Conservation (phyloP, 2,888 invertebrate genomes). For the Agrilus mali region DNA sequence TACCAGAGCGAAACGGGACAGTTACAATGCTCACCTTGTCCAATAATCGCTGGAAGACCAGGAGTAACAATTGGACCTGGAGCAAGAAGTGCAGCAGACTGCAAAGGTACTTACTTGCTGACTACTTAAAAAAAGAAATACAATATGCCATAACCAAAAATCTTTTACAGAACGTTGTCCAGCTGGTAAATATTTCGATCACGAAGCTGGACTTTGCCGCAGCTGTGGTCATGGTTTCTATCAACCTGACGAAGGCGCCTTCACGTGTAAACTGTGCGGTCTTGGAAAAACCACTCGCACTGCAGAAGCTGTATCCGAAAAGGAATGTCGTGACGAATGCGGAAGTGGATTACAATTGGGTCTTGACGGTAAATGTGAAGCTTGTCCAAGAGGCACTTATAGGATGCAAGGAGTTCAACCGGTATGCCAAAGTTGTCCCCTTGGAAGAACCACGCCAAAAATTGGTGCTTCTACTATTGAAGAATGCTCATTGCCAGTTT, state of each 20-base stretch:
- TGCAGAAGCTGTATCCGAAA: slow-evolving; percentile 73
- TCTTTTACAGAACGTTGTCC: slow-evolving; percentile 65
- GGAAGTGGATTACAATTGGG: slow-evolving; percentile 74
- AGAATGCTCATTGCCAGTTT: slow-evolving; percentile 87
- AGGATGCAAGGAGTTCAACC: slow-evolving; percentile 79
- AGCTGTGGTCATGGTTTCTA: slow-evolving; percentile 92
- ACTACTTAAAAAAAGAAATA: too few relatives aligned
- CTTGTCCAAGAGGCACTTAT: slow-evolving; percentile 63
- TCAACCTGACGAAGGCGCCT: slow-evolving; percentile 83
- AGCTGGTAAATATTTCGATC: slow-evolving; percentile 88
- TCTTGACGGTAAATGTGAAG: slow-evolving; percentile 80
- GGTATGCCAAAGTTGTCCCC: slow-evolving; percentile 77
- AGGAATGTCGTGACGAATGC: slow-evolving; percentile 87
- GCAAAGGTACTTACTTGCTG: slow-evolving; percentile 50
- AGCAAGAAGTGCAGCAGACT: slow-evolving; percentile 77
- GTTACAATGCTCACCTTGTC: slow-evolving; percentile 78
- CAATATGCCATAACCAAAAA: background rate
- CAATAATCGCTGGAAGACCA: slow-evolving; percentile 75
- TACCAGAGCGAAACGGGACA: slow-evolving; percentile 93
- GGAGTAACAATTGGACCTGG: slow-evolving; percentile 82
- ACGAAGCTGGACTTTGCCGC: slow-evolving; percentile 74
- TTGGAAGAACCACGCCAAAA: slow-evolving; percentile 80
- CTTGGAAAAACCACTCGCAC: slow-evolving; percentile 86
- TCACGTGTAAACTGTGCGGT: slow-evolving; percentile 78
- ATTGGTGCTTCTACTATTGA: slow-evolving; percentile 72